Evolutionary conservation across 2,888 invertebrate species (phyloP).

Genomic region (Tipula vernalis): DNA sequence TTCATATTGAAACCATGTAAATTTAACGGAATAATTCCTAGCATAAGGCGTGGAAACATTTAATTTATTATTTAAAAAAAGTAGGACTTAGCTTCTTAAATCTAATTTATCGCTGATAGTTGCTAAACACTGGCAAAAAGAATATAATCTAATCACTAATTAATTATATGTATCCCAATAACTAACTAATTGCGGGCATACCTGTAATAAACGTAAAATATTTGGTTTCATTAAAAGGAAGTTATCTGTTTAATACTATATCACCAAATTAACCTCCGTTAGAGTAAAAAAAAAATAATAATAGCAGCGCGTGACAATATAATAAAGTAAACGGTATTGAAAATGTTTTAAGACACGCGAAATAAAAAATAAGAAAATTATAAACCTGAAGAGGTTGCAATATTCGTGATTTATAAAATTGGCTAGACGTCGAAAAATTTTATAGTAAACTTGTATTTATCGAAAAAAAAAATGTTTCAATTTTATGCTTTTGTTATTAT

Average conservation of each 20-base stretch:
- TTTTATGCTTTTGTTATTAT: neutral
- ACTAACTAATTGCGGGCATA: no score
- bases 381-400: neutral
- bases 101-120: no score
- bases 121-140: no score
- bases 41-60: no score
- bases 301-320: neutral
- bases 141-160: no score
- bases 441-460: neutral
- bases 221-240: no score
- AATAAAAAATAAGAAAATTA: neutral
- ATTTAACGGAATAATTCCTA: no score
- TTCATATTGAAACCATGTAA: no score
- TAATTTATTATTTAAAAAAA: no score
- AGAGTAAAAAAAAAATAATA: neutral
- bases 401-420: neutral
- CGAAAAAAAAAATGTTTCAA: neutral
- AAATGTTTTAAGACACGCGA: neutral
- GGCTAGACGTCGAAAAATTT: neutral
- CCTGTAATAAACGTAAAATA: no score
- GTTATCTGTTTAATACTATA: no score
- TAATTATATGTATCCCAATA: neutral
- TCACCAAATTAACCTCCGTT: neutral
- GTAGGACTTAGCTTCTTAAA: no score
- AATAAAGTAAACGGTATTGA: neutral